Evolutionary conservation across 2,113 vertebrate genomes (phyloP).

Genomic region (Microcebus ravelobensis): DNA sequence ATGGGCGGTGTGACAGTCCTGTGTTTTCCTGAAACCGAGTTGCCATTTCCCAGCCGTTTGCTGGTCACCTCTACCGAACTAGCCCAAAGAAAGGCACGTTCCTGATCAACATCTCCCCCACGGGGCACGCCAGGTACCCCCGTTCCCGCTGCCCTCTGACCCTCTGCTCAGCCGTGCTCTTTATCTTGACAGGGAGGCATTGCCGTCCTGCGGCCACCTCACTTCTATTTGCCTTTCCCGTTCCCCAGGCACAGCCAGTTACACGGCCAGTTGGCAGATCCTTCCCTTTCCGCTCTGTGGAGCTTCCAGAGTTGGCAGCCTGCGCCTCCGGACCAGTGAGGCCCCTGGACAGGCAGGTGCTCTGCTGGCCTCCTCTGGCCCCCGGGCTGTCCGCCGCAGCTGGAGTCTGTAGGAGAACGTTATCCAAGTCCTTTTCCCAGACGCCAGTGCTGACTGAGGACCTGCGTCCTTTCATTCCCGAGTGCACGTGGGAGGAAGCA

Average conservation of each 20-base stretch:
- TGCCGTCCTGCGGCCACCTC: fast-evolving
- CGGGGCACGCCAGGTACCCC: background rate
- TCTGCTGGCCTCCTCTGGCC: fast-evolving
- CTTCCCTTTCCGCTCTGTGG: background rate
- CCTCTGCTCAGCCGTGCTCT: too few relatives aligned
- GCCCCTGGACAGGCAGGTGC: too few relatives aligned
- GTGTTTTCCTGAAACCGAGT: background rate
- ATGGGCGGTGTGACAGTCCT: fast-evolving
- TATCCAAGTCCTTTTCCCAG: background rate
- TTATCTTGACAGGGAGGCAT: fast-evolving
- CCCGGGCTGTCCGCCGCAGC: fast-evolving
- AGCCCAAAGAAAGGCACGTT: background rate
- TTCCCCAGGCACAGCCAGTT: too few relatives aligned
- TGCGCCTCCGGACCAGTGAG: background rate
- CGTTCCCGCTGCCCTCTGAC: too few relatives aligned
- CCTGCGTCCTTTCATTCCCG: background rate
- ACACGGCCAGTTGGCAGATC: fast-evolving
- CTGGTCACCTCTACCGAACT: background rate
- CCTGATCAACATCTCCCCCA: background rate
- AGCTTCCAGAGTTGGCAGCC: fast-evolving
- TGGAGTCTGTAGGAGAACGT: background rate
- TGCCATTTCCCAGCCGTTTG: fast-evolving
- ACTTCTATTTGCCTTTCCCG: background rate
- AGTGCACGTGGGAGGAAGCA: fast-evolving
- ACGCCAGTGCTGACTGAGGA: fast-evolving